These are phyloP conservation scores for Megaceryle maxima DNA, from an alignment of 2,113 vertebrate species.

Conservation along the genomic window DNA sequence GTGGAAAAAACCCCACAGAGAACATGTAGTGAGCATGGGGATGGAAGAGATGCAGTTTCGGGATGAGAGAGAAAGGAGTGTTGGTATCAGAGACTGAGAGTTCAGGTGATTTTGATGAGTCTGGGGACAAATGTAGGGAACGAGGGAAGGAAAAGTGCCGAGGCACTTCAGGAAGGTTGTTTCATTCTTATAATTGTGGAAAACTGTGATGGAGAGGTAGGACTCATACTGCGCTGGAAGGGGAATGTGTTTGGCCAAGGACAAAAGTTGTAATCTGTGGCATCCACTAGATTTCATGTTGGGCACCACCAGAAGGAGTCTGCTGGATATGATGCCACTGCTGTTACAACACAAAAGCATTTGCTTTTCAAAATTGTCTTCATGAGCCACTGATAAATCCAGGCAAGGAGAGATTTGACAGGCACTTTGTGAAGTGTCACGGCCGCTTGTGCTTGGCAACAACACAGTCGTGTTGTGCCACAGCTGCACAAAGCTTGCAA, in stretches of 20 bases:
- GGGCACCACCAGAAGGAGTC: not conserved
- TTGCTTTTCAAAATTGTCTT: not conserved
- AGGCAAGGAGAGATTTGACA: not conserved
- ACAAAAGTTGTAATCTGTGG: not conserved
- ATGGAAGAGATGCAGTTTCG: not conserved
- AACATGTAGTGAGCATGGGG: not conserved
- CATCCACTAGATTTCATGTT: not conserved
- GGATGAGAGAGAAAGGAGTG: not conserved
- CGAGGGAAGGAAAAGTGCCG: not conserved
- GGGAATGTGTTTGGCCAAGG: not conserved
- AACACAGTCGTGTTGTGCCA: not conserved
- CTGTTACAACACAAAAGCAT: not conserved
- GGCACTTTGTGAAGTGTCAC: not conserved
- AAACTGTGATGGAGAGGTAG: not conserved
- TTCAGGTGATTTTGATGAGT: not conserved
- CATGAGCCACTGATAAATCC: not conserved
- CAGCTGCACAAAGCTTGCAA: not conserved
- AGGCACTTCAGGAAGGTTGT: not conserved
- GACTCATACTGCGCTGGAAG: not conserved
- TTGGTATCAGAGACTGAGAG: not conserved
- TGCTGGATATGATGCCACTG: not conserved
- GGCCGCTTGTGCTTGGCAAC: not conserved
- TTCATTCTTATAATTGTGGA: not conserved
- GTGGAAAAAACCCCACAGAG: rapidly evolving
- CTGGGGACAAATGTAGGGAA: not conserved